Base-by-base conservation (phyloP, 2,113 vertebrate genomes). In the Pitta sordida region DNA sequence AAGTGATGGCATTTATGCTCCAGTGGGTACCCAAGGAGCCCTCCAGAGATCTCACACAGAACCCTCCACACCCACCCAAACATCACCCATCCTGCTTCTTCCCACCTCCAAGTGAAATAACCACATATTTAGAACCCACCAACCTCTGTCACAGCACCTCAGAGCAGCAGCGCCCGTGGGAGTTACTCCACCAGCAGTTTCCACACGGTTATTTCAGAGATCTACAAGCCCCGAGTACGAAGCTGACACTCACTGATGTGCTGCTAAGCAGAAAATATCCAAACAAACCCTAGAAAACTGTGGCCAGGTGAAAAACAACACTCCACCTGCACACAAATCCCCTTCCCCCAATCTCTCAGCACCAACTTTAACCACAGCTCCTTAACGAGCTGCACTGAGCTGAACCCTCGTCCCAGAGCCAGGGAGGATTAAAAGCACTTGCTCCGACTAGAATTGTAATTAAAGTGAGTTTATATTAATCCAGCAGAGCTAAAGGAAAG, bases 391-490 rank as follows among this genome's bases (percentile, higher is more conserved):
- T 88, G 52, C 34, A 26, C 77, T 22, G 39, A 70, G 11, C 56
- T n/a, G 20, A 86, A 87, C 24, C 32, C 56, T 86, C 55, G 13
- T 43, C 87, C 87, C 26, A 76, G 89, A 85, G 5, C n/a, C 74
- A 81, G 94, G 81, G 62, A 59, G 91, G 94, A 95, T 97, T 96
- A 91, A 88, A 83, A 43, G 85, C 95, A 55, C 86, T 93, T 93
- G 60, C 81, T 96, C 83, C 86, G 68, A 90, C 70, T 86, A 67
- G 77, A 91, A 92, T 46, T 68, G 82, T 97, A 97, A 97, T 97
- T 97, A 97, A 97, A 97, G 88, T n/a, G 95, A 96, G 91, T 95
- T 96, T 95, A 37, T 79, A 90, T 95, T 97, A 98, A 97, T 97
- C 96, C 93, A 79, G 62, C 60, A 83, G 92, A 96, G 78, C 92